Conservation (phyloP, 92 coral and sea anemone genomes). For the Porites cylindrica region DNA sequence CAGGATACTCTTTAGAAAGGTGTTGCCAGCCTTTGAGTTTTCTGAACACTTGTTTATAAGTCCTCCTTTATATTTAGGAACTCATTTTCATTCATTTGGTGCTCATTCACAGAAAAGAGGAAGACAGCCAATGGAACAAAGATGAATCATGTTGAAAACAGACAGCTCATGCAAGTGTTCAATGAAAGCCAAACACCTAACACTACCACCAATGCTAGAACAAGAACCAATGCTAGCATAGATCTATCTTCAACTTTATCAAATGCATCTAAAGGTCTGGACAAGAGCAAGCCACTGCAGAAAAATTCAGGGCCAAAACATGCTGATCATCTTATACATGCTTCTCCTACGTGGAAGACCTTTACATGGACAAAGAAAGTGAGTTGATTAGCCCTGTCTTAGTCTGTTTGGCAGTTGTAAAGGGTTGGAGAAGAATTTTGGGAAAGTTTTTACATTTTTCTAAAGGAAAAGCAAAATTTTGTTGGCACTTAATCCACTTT, state of each 20-base stretch:
- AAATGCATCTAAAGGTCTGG: background rate
- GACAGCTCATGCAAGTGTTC: constrained; percentile 12
- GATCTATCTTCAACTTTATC: background rate
- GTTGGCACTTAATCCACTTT: too few species aligned
- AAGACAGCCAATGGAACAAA: background rate
- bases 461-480: too few species aligned
- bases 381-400: background rate
- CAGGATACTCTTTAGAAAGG: too few species aligned
- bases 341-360: constrained; percentile 7
- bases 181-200: constrained; percentile 29
- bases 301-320: too few species aligned
- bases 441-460: too few species aligned
- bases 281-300: background rate
- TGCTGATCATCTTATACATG: background rate
- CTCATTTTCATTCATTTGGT: background rate
- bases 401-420: background rate
- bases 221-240: background rate
- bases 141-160: constrained; percentile 15
- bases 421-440: too few species aligned
- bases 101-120: constrained; percentile 6
- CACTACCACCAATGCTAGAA: background rate
- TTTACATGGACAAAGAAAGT: constrained; percentile 29
- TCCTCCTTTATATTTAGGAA: background rate
- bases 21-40: too few species aligned
- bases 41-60: too few species aligned